Evolutionary conservation across 92 coral and sea anemone species (phyloP).

Genomic region (Pocillopora meandrina): DNA sequence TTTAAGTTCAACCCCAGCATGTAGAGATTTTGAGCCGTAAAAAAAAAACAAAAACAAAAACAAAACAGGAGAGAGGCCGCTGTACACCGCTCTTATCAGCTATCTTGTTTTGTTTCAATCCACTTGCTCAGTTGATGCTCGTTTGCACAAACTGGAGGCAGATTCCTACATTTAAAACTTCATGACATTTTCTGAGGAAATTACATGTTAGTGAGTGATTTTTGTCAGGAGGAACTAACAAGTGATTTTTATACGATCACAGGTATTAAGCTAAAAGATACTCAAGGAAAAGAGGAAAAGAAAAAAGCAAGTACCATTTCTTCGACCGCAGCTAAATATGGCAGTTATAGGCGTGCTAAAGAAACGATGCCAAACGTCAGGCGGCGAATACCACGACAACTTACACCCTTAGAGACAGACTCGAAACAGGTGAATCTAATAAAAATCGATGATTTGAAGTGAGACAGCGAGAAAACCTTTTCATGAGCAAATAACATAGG

Average conservation of each 20-base stretch:
- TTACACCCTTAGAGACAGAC: conserved; percentile 4
- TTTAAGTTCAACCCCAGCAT: no score
- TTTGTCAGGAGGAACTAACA: not conserved
- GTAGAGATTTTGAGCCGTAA: no score
- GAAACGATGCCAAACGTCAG: not conserved
- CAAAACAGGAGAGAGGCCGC: no score
- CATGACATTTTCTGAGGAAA: not conserved
- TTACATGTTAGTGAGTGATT: not conserved
- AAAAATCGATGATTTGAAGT: not conserved
- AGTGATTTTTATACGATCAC: not conserved
- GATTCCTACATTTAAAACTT: not conserved
- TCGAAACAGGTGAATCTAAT: not conserved
- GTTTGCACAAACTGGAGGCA: no score
- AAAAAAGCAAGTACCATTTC: not conserved
- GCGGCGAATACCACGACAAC: conserved; percentile 3
- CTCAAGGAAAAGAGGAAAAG: not conserved
- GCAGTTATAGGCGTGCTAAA: not conserved
- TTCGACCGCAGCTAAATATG: not conserved
- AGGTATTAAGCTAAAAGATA: conserved; percentile 2
- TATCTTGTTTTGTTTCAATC: no score
- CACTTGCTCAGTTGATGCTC: no score
- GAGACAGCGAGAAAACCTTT: not conserved
- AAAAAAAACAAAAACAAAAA: no score
- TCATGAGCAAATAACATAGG: no score
- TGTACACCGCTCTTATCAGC: no score